Evolutionary conservation across 1,140 invertebrate genomes (phyloP).

Genomic region (Pararge aegeria): DNA sequence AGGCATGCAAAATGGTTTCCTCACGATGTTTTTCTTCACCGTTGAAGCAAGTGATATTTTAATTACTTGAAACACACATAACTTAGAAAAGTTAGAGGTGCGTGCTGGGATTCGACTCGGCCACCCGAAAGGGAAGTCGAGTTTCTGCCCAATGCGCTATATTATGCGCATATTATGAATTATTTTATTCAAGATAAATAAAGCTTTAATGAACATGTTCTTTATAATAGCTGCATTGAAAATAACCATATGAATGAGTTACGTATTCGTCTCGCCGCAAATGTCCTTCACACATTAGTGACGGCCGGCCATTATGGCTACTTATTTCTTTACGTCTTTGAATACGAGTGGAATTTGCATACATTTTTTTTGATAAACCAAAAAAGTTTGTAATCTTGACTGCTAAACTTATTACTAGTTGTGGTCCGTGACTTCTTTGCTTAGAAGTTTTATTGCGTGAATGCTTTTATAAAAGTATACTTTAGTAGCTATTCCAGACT

Average conservation of each 20-base stretch:
- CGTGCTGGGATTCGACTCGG: too few species aligned
- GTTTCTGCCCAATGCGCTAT: background rate
- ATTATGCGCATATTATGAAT: background rate
- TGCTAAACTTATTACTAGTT: background rate
- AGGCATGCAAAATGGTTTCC: too few species aligned
- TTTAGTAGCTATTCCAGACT: too few species aligned
- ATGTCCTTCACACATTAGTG: constrained; percentile 22
- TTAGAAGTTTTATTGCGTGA: too few species aligned
- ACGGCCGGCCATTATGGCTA: constrained; percentile 7
- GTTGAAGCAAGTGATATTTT: too few species aligned
- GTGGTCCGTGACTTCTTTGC: background rate
- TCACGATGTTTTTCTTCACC: too few species aligned
- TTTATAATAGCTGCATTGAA: constrained; percentile 15
- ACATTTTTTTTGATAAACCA: constrained; percentile 5
- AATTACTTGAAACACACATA: too few species aligned
- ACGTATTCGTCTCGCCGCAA: constrained; percentile 21
- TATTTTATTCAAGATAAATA: background rate
- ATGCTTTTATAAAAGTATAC: too few species aligned
- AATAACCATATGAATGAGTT: constrained; percentile 17
- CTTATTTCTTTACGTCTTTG: constrained; percentile 18
- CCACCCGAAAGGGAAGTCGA: too few species aligned
- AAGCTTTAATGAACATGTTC: constrained; percentile 1
- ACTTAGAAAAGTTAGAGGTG: too few species aligned
- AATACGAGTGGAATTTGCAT: constrained; percentile 17
- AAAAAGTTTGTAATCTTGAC: background rate